Base-by-base conservation (phyloP, 1,140 invertebrate species). In the Papilio glaucus region DNA sequence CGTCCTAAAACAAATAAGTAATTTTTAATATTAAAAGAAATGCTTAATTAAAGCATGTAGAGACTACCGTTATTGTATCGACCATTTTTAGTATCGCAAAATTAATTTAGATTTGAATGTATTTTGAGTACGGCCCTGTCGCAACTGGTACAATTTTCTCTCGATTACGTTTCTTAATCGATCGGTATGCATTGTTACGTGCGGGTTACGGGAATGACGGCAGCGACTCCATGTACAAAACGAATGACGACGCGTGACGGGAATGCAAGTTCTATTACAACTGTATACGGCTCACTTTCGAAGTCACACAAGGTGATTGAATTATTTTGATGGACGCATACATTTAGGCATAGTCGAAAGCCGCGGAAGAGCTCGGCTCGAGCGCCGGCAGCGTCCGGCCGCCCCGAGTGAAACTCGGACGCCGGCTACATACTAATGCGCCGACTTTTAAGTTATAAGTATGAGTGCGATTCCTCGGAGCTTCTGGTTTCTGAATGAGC, bases 121-220 rank as follows among this genome's bases (percentile, higher is more conserved):
- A n/a, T n/a, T n/a, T n/a, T 26, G 29, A 85, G 60, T 88, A 45
- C 85, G 67, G 45, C 76, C 73, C 90, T 88, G 87, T 15, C 1
- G 8, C 21, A n/a, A 41, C 26, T 88, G 81, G 78, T 89, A 89
- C 84, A 92, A 86, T 92, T 91, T 92, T 90, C 90, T 85, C 89
- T 80, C 79, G 81, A 89, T 92, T 92, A 92, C 89, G 88, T 87
- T 81, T 77, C 71, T 69, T 75, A 49, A 84, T 85, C 72, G 72
- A 87, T 92, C 89, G 74, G 84, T 88, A 92, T 92, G 87, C 87
- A 75, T 73, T 63, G 49, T 62, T 76, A 73, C 77, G 73, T 74
- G 29, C 80, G 71, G 85, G 90, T 91, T 90, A 92, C 89, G 83
- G 75, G 85, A 81, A 90, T 92, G 89, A 91, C 88, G 89, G 79